A percentile compares a stretch with the other conserved stretches of the same genome.
phyloP scores from a whole-genome alignment of 2,888 invertebrate species.

The Drosophila kokeensis region DNA sequence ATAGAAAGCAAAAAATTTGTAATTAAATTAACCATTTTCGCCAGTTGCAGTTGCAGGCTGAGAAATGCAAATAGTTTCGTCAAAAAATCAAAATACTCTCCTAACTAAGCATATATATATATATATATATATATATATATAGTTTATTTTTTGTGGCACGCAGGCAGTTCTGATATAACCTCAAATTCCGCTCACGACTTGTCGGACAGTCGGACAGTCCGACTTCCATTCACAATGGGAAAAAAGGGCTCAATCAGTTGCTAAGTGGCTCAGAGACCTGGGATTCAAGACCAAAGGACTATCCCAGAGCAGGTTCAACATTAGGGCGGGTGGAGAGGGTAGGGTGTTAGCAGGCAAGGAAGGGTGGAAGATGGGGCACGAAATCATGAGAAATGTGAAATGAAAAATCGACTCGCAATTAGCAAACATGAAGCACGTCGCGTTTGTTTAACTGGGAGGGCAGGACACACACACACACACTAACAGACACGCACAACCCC shows the following conservation, averaged over 20 bases:
- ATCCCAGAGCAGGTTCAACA: constrained; percentile 6
- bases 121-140: background rate
- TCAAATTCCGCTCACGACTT: constrained; percentile 53
- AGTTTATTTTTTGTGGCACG: background rate
- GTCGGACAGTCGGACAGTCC: constrained; percentile 1
- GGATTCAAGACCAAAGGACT: constrained; percentile 24
- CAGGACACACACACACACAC: constrained; percentile 19
- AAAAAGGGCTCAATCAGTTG: constrained; percentile 67
- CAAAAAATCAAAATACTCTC: background rate
- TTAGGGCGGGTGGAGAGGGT: background rate
- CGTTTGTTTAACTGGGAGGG: constrained; percentile 39
- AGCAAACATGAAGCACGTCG: constrained; percentile 78
- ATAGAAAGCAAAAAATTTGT: constrained; percentile 76
- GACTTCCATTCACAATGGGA: constrained; percentile 10
- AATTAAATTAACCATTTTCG: constrained; percentile 77
- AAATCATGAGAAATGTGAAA: constrained; percentile 74
- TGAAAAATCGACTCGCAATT: constrained; percentile 81
- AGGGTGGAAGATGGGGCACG: background rate
- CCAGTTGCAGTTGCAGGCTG: constrained; percentile 14
- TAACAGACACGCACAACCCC: constrained; percentile 25
- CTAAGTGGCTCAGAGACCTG: constrained; percentile 54
- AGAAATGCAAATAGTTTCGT: constrained; percentile 1
- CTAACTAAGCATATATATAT: background rate
- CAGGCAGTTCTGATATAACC: constrained; percentile 21
- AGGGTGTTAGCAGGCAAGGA: background rate